These are phyloP conservation scores for Notiomystis cincta DNA, from an alignment of 2,113 vertebrate species.

Conservation along the genomic window DNA sequence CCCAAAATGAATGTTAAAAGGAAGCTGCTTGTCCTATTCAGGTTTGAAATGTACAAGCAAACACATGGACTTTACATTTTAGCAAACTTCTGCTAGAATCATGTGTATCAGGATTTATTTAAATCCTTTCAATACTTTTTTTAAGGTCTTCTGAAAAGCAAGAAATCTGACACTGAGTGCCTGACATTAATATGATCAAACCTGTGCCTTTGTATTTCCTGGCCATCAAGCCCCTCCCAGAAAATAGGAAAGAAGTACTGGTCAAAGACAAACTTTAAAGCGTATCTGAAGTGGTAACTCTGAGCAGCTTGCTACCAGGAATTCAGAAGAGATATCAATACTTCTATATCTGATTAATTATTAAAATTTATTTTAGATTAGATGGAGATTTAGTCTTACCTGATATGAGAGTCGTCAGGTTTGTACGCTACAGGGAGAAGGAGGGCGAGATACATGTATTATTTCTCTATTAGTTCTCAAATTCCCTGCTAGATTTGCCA, in stretches of 20 bases:
- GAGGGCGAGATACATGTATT: background rate
- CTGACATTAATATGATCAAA: background rate
- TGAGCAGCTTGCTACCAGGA: background rate
- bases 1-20: background rate
- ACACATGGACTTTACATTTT: background rate
- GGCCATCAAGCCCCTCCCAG: fast-evolving
- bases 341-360: background rate
- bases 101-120: background rate
- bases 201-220: background rate
- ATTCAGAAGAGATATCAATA: background rate
- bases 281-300: background rate
- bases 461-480: background rate
- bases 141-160: background rate
- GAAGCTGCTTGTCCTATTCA: background rate
- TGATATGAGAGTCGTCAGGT: background rate
- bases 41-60: background rate
- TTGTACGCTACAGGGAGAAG: background rate
- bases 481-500: background rate
- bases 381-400: background rate
- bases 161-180: background rate
- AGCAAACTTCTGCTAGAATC: fast-evolving
- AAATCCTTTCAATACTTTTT: background rate
- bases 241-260: background rate
- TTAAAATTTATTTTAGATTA: background rate
- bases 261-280: background rate